Conservation (phyloP, 2,797 vertebrate species). For the Smutsia gigantea region DNA sequence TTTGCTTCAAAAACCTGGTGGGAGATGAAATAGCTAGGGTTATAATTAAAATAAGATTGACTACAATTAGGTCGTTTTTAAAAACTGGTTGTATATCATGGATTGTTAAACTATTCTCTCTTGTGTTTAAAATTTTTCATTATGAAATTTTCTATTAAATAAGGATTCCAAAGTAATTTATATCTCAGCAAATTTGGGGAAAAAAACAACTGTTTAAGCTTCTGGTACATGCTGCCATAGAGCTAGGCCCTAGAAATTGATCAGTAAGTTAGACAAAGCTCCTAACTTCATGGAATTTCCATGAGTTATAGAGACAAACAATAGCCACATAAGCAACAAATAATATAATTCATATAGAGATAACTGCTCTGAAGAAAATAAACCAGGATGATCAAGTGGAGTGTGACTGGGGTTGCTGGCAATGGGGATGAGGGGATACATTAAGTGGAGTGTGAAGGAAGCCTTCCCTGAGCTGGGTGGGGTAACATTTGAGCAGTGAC, state of each 20-base stretch:
- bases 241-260: not conserved
- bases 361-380: slow-evolving; percentile 19
- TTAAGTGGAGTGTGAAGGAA: not conserved
- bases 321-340: not conserved
- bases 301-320: not conserved
- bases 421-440: not conserved
- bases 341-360: not conserved
- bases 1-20: not conserved
- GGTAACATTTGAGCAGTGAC: not conserved
- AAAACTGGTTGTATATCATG: not conserved
- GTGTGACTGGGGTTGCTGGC: not conserved
- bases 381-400: not conserved
- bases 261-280: not conserved
- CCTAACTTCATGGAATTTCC: not conserved
- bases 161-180: slow-evolving; percentile 4
- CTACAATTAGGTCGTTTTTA: not conserved
- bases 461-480: not conserved
- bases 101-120: slow-evolving; percentile 30
- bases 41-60: slow-evolving; percentile 14
- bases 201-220: not conserved
- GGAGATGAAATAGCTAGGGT: not conserved
- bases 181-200: not conserved
- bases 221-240: not conserved
- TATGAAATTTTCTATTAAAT: not conserved
- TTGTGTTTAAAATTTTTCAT: slow-evolving; percentile 17